phyloP scores from a whole-genome alignment of 2,888 invertebrate genomes.

The Cryptus armator region DNA sequence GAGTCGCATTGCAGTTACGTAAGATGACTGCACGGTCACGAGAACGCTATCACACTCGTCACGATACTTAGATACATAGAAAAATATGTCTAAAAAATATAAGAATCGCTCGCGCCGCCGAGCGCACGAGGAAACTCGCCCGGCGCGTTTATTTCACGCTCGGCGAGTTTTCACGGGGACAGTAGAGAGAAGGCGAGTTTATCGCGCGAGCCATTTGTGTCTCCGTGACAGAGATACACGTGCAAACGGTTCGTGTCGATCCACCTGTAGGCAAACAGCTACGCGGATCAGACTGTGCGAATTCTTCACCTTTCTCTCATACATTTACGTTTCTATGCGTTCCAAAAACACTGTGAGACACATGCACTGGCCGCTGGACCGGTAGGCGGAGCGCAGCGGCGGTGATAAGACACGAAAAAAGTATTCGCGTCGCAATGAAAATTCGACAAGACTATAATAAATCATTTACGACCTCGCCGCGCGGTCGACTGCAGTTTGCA shows the following conservation, averaged over 20 bases:
- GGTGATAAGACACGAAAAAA: background rate
- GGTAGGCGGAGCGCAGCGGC: background rate
- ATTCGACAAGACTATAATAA: background rate
- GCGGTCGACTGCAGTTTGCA: background rate
- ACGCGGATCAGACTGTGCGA: background rate
- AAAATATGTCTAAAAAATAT: background rate
- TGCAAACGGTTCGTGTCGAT: background rate
- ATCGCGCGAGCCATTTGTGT: conserved; percentile 45
- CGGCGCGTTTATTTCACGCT: conserved; percentile 72
- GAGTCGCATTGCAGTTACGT: conserved; percentile 19
- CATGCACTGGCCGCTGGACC: background rate
- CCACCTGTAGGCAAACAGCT: background rate
- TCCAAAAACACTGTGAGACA: background rate
- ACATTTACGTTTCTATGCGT: background rate
- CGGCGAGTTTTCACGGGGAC: conserved; percentile 58
- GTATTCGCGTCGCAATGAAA: background rate
- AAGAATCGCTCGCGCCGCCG: conserved; percentile 3
- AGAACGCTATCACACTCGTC: too few relatives aligned
- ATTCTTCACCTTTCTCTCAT: conserved; percentile 9
- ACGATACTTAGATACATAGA: background rate
- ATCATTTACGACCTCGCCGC: background rate
- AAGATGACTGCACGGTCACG: conserved; percentile 16
- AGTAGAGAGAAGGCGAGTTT: conserved; percentile 12
- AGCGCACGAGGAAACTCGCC: conserved; percentile 27
- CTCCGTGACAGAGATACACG: conserved; percentile 49